A percentile compares a stretch with the other conserved stretches of the same genome.
Conservation (phyloP, 2,113 vertebrate species). For the Sinocyclocheilus anophthalmus region DNA sequence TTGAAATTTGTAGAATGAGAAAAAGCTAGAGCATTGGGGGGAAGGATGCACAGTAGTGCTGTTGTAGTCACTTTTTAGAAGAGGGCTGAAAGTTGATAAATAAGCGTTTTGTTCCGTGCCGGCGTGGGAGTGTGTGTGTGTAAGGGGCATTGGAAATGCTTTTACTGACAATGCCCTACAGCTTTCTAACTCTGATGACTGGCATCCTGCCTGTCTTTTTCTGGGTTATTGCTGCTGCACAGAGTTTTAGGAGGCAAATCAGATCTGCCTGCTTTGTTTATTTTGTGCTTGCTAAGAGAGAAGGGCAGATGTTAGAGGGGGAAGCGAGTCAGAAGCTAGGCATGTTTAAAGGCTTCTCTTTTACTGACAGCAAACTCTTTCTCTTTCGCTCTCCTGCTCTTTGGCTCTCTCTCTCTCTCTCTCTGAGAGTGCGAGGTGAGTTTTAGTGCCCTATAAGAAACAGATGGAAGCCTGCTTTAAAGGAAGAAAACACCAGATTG, state of each 20-base stretch:
- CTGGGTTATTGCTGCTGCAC: constrained; percentile 49
- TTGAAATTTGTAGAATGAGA: constrained; percentile 42
- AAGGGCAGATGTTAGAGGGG: constrained; percentile 49
- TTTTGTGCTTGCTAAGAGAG: constrained; percentile 49
- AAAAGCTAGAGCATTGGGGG: neutral
- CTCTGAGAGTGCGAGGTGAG: constrained; percentile 46
- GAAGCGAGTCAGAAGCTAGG: constrained; percentile 24
- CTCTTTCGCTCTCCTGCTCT: constrained; percentile 54
- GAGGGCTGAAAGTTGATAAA: constrained; percentile 72
- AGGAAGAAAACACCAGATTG: constrained; percentile 50
- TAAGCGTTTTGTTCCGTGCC: constrained; percentile 73
- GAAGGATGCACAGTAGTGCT: constrained; percentile 64
- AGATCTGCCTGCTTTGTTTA: constrained; percentile 58
- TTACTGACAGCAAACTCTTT: constrained; percentile 49
- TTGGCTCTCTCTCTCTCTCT: constrained; percentile 59
- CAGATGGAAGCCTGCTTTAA: constrained; percentile 57
- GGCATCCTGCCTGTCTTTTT: constrained; percentile 51
- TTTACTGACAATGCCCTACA: constrained; percentile 51
- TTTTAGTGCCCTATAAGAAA: constrained; percentile 53
- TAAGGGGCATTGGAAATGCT: constrained; percentile 36
- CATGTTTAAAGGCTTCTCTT: constrained; percentile 51
- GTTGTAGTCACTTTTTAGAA: constrained; percentile 70
- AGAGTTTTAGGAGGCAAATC: constrained; percentile 52
- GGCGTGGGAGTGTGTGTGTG: constrained; percentile 58
- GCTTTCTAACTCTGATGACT: constrained; percentile 46